Base-by-base conservation (phyloP, 2,113 vertebrate species). In the Nannobrachium achirus region DNA sequence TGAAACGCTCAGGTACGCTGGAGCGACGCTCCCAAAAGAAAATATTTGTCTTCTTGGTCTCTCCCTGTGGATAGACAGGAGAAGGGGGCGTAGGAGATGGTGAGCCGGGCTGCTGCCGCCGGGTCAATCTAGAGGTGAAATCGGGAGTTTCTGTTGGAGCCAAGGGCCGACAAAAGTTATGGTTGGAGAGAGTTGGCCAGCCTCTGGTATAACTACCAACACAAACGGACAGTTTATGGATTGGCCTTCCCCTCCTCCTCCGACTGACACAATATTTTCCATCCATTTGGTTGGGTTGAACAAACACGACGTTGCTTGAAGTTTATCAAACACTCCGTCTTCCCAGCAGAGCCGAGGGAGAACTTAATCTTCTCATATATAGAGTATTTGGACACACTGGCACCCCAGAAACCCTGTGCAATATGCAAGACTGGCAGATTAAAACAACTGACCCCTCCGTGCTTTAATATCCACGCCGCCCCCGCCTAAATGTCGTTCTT, bases 251-350 rank as follows among this genome's bases (percentile, higher is more conserved):
- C 25, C 25, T 33, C 3, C 25, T 5, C 6, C 84, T 76, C 84
- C 68, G 76, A 83, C 78, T 84, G 75, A 88, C 79, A 86, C 89
- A 90, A 85, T 89, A 91, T 87, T 92, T 93, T 91, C 88, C 88
- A 82, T 86, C 83, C 79, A 85, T 87, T 89, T 81, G 61, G 76
- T 76, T 73, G 81, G 70, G 72, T 78, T 84, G 85, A 88, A 86
- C 81, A 89, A 90, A 86, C 82, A 83, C 52, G 49, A 55, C 18
- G 72, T 83, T n/a, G 84, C 85, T 87, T 89, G 68, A 90, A 86
- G 88, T 93, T 93, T 90, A 92, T 92, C 88, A 91, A 86, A 88
- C 77, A 88, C 76, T 89, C 87, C 85, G 90, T 91, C 91, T 89
- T 86, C 87, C 83, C 83, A 65, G 69, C 82, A 80, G 83, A 82